Evolutionary conservation across 2,797 vertebrate species (phyloP), one percentile per base, ranked within the genome.

Genomic region (Gymnodraco acuticeps): DNA sequence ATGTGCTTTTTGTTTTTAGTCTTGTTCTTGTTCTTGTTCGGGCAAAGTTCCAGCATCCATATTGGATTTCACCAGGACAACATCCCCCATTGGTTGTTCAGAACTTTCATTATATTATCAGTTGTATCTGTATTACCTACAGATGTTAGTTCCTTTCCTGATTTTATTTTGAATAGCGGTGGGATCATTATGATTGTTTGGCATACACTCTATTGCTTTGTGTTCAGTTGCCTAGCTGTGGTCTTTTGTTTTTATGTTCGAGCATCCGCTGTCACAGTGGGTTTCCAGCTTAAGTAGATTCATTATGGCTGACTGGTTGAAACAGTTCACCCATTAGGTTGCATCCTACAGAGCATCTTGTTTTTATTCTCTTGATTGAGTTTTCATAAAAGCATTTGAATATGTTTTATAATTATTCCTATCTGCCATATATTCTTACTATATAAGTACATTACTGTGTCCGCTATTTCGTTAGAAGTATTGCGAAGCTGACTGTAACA

Each of bases 121-220:
- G 38, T 46, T 17, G n/a, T 42, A 52, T 65, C 53, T 33, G 3
- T 23, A 59, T 45, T 16, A 19, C n/a, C 0, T 4, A 72, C 68
- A 76, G 47, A 81, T 78, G 77, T 63, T 53, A 59, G 48, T 68
- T 41, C 42, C 59, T 78, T 63, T 53, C 20, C 52, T 47, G n/a
- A 70, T 74, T 63, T 70, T 64, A 20, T 47, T 48, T 74, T 47
- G 63, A 31, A 31, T 62, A 65, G 13, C 68, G 46, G 31, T 65
- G 52, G 56, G 65, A 73, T 78, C 38, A 73, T 50, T 65, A 48
- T 17, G 13, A 45, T 68, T 66, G 27, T 2, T 78, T 73, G 56
- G 42, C 46, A 41, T 6, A 6, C 15, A 12, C 59, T 17, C 27
- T 12, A 11, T 6, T 58, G 62, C 81, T 87, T 69, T 69, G 27